A percentile compares a stretch with the other conserved stretches of the same genome.
Evolutionary conservation across 2,113 vertebrate species (phyloP).

Genomic region (Chlorodrepanis virens): DNA sequence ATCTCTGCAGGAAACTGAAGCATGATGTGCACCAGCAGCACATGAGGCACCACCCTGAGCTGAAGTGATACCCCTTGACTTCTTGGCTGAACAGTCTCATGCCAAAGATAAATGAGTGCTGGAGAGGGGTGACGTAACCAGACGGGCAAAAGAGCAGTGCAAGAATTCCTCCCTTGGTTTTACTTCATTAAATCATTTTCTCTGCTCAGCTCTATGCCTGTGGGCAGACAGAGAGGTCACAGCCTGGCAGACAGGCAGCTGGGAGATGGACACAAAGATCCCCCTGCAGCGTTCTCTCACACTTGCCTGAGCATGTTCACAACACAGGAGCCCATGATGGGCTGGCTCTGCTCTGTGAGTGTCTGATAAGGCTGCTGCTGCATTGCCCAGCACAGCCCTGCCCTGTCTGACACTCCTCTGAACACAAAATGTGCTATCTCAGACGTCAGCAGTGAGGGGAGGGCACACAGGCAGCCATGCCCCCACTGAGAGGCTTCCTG

Average conservation of each 20-base stretch:
- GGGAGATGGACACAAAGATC: neutral
- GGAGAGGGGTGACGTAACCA: neutral
- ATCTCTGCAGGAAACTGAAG: neutral
- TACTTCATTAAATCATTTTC: neutral
- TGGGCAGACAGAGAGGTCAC: neutral
- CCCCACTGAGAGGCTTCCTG: neutral
- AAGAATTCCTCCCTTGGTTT: neutral
- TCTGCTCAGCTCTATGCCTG: neutral
- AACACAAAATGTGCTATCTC: neutral
- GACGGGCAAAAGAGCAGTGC: neutral
- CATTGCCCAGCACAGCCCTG: neutral
- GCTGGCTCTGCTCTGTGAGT: neutral
- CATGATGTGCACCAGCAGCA: neutral
- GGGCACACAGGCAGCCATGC: neutral
- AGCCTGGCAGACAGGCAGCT: neutral
- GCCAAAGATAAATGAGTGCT: neutral
- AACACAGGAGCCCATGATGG: accelerated
- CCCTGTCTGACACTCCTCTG: neutral
- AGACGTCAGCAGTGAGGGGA: neutral
- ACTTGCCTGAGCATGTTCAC: neutral
- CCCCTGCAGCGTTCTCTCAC: neutral
- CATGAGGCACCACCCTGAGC: neutral
- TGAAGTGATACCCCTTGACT: neutral
- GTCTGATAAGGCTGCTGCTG: neutral
- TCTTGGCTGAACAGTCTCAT: neutral